phyloP scores from a whole-genome alignment of 2,888 invertebrate genomes.

The Pachydiplax longipennis region DNA sequence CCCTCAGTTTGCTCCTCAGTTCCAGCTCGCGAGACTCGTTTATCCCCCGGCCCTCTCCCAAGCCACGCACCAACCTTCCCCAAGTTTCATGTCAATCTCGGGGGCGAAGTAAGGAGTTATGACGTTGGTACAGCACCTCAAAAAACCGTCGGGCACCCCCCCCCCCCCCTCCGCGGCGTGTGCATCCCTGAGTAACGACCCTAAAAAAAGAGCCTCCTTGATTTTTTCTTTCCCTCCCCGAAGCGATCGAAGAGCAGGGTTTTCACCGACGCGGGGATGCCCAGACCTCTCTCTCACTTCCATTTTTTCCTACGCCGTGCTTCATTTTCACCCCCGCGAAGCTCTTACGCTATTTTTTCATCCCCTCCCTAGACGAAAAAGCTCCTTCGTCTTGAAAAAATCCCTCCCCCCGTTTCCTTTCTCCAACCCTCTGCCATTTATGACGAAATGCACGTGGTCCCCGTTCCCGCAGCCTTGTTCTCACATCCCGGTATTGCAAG shows the following conservation, averaged over 20 bases:
- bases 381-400: neutral
- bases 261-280: neutral
- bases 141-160: neutral
- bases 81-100: neutral
- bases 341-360: neutral
- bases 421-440: neutral
- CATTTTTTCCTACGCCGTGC: neutral
- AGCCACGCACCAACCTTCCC: neutral
- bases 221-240: neutral
- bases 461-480: neutral
- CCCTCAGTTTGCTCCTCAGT: constrained; percentile 1
- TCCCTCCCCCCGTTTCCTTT: neutral
- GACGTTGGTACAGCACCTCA: neutral
- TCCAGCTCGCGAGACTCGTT: neutral
- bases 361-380: neutral
- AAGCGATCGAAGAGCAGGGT: constrained; percentile 28
- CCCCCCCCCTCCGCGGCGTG: neutral
- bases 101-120: neutral
- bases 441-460: neutral
- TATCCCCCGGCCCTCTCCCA: neutral
- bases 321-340: neutral
- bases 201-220: neutral
- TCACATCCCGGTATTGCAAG: neutral
- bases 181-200: constrained; percentile 31
- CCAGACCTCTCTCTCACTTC: neutral